A percentile compares a stretch with the other conserved stretches of the same genome.
Conservation (phyloP, 2,888 invertebrate genomes). For the Melanophora roralis region DNA sequence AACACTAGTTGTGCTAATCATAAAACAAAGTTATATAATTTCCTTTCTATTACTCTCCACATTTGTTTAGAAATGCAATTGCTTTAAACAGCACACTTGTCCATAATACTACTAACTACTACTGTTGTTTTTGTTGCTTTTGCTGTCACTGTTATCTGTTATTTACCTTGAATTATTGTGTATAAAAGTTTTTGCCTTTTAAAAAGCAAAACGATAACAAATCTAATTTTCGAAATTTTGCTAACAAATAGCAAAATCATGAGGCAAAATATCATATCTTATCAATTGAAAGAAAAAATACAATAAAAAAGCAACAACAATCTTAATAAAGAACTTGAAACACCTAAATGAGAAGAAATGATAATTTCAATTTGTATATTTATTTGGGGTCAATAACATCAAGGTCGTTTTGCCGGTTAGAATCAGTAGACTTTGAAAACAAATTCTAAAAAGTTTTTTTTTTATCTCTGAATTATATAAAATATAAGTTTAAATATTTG, state of each 20-base stretch:
- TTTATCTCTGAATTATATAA: not conserved
- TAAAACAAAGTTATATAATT: not conserved
- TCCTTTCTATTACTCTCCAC: not conserved
- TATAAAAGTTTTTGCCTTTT: not conserved
- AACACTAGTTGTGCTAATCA: not conserved
- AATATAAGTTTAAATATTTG: not conserved
- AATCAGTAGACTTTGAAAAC: not conserved
- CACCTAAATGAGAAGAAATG: not conserved
- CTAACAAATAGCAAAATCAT: slow-evolving; percentile 6
- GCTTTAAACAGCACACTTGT: not conserved
- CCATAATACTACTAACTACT: not conserved
- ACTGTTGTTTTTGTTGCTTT: too few species aligned
- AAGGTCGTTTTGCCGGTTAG: slow-evolving; percentile 40
- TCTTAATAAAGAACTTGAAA: not conserved
- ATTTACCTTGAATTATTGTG: slow-evolving; percentile 19
- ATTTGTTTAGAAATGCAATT: not conserved
- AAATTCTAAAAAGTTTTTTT: too few species aligned
- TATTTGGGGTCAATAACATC: slow-evolving; percentile 48
- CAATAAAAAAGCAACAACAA: not conserved
- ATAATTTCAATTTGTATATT: not conserved
- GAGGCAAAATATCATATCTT: slow-evolving; percentile 7
- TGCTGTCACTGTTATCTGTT: not conserved
- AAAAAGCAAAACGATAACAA: not conserved
- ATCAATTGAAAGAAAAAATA: slow-evolving; percentile 7
- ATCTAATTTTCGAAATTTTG: not conserved